Evolutionary conservation across 2,797 vertebrate genomes (phyloP).

Genomic region (Linurgus olivaceus): DNA sequence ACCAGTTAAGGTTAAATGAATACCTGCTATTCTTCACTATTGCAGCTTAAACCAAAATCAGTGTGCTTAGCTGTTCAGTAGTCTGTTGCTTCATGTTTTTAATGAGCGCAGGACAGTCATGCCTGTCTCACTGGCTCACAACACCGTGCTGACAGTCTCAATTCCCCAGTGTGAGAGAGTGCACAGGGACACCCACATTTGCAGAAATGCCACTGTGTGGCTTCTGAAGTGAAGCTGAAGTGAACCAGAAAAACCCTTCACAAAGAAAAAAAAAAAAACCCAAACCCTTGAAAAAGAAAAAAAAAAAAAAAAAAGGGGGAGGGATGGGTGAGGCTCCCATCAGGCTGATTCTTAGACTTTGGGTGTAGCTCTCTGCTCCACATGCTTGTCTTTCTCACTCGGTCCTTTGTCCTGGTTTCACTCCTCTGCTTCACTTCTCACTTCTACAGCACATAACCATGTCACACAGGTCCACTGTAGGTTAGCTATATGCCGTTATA

Average conservation of each 20-base stretch:
- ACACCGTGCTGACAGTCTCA: not conserved
- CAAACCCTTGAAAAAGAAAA: not conserved
- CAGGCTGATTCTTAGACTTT: not conserved
- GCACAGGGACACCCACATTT: not conserved
- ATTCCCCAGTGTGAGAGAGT: not conserved
- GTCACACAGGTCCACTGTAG: not conserved
- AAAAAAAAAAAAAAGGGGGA: not conserved
- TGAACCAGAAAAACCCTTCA: not conserved
- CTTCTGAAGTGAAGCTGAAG: not conserved
- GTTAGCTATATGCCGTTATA: not conserved
- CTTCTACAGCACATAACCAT: not conserved
- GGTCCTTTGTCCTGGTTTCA: not conserved
- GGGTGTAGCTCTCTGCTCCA: not conserved
- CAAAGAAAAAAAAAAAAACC: too few relatives aligned
- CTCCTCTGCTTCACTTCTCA: not conserved
- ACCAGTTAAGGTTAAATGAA: not conserved
- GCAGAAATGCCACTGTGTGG: not conserved
- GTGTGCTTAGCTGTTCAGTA: not conserved
- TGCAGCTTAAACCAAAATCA: not conserved
- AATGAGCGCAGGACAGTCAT: not conserved
- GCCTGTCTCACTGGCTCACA: not conserved
- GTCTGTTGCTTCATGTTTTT: not conserved
- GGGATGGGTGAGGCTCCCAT: not conserved
- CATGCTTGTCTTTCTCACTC: not conserved
- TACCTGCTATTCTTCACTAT: not conserved